Percentiles rank a stretch among this genome's conserved stretches.
Conservation (phyloP, 2,113 vertebrate species). For the Rhinichthys klamathensis region DNA sequence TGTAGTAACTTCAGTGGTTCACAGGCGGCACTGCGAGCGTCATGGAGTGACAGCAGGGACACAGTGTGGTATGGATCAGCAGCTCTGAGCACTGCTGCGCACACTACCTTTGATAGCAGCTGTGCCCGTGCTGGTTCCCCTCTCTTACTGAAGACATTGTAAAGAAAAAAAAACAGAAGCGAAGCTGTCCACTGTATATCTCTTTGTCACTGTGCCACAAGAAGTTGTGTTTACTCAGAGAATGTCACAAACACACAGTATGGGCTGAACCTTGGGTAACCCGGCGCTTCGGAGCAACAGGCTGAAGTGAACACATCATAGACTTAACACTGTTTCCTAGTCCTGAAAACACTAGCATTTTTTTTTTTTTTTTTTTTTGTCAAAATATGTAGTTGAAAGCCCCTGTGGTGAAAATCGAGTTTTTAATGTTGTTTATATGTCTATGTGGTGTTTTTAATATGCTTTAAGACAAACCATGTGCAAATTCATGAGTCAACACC, state of each 20-base stretch:
- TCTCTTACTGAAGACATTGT: constrained; percentile 23
- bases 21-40: neutral
- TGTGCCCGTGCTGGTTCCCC: constrained; percentile 6
- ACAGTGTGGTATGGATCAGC: constrained; percentile 26
- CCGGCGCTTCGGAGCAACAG: neutral
- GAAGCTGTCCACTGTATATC: constrained; percentile 16
- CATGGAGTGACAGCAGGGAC: constrained; percentile 32
- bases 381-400: neutral
- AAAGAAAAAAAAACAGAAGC: neutral
- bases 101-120: constrained; percentile 38
- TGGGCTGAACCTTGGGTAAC: constrained; percentile 11
- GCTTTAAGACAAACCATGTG: too few relatives aligned
- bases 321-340: neutral
- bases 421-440: too few relatives aligned
- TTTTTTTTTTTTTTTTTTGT: neutral
- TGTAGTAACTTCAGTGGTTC: constrained; percentile 33
- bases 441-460: too few relatives aligned
- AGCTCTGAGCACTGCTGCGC: constrained; percentile 26
- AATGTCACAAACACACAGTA: constrained; percentile 22
- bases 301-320: neutral
- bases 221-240: constrained; percentile 6
- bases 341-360: too few relatives aligned
- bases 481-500: too few relatives aligned
- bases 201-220: constrained; percentile 40
- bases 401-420: too few relatives aligned